Evolutionary conservation across 2,113 vertebrate genomes (phyloP).

Genomic region (Syngnathus scovelli): DNA sequence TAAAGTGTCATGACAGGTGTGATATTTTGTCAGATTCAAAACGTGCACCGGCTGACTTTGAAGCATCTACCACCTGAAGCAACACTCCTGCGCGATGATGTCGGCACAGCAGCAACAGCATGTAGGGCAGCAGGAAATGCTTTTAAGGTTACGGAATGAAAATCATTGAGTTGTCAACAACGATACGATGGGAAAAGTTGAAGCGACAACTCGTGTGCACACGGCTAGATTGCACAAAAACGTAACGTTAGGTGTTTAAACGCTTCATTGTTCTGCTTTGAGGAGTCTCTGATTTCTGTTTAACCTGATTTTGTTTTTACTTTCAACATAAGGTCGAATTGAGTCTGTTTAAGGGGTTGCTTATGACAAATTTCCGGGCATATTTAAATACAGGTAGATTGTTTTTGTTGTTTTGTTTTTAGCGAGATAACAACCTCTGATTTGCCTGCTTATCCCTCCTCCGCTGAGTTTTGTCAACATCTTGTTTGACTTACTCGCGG

Average conservation of each 20-base stretch:
- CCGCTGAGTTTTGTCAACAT: not conserved
- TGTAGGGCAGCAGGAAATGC: slow-evolving; percentile 29
- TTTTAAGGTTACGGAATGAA: slow-evolving; percentile 22
- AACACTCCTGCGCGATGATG: slow-evolving; percentile 22
- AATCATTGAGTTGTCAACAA: slow-evolving; percentile 37
- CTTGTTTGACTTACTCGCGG: slow-evolving; percentile 25
- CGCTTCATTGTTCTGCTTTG: not conserved
- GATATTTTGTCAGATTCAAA: slow-evolving; percentile 52
- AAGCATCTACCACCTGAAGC: slow-evolving; percentile 29
- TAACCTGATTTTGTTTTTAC: not conserved
- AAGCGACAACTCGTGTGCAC: no score
- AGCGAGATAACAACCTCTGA: not conserved
- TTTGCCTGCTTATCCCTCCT: not conserved
- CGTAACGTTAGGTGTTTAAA: slow-evolving; percentile 2
- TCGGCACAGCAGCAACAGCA: slow-evolving; percentile 25
- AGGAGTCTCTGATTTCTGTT: not conserved
- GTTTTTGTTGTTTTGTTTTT: not conserved
- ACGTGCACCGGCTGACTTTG: slow-evolving; percentile 9
- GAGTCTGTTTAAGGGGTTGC: not conserved
- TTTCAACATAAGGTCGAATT: not conserved
- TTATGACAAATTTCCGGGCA: not conserved
- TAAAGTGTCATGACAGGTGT: slow-evolving; percentile 55
- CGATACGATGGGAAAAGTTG: slow-evolving; percentile 25
- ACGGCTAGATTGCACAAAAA: no score
- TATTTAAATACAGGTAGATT: not conserved